Evolutionary conservation across 53 echinoderm and acorn worm species (phyloP).

Genomic region (Antedon mediterranea): DNA sequence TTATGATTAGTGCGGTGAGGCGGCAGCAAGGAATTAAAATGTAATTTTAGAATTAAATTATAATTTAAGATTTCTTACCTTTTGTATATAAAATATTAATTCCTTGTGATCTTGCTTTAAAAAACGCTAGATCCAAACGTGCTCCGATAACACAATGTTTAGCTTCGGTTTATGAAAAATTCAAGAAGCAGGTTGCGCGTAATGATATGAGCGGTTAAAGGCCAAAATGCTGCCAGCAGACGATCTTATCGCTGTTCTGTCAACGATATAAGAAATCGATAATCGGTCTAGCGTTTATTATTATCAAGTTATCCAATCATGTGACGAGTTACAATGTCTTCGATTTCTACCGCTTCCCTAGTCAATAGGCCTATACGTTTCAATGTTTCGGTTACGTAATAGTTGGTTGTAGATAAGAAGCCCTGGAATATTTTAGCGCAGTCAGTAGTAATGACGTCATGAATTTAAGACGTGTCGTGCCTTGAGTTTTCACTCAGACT

Average conservation of each 20-base stretch:
- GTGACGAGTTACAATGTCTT: neutral
- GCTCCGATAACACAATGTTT: neutral
- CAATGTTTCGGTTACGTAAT: neutral
- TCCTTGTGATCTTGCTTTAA: neutral
- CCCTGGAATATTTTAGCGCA: neutral
- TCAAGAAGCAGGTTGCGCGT: neutral
- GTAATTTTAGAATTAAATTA: neutral
- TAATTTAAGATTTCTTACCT: neutral
- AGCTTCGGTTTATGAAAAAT: neutral
- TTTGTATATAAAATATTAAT: neutral
- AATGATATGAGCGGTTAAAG: slow-evolving; percentile 1
- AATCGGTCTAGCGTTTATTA: neutral
- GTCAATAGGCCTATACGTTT: neutral
- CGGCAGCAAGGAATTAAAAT: neutral
- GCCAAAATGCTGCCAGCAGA: neutral
- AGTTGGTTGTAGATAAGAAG: neutral
- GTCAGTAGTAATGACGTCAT: neutral
- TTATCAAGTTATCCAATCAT: neutral
- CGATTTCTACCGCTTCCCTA: neutral
- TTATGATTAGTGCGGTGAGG: neutral
- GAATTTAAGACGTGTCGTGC: neutral
- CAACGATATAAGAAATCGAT: neutral
- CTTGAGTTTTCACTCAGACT: no score
- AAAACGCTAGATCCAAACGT: neutral
- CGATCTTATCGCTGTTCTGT: neutral